These are phyloP conservation scores for Drosophila gunungcola DNA, from an alignment of 1,140 invertebrate species.

Conservation along the genomic window DNA sequence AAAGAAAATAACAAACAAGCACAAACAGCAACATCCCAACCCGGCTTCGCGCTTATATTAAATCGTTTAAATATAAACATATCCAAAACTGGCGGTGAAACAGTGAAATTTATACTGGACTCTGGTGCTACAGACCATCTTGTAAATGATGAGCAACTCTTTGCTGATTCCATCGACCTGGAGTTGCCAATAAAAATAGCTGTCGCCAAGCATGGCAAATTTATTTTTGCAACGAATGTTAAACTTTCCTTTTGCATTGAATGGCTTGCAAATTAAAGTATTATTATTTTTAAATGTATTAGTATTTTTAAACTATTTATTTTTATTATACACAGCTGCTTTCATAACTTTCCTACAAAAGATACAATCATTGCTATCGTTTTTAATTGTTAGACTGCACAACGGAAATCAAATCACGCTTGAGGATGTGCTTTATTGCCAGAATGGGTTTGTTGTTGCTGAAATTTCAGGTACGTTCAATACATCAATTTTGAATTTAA, in stretches of 20 bases:
- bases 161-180: not conserved
- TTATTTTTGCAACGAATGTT: not conserved
- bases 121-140: conserved; percentile 15
- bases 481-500: conserved; percentile 5
- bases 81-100: not conserved
- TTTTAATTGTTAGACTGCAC: conserved; percentile 10
- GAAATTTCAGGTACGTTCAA: conserved; percentile 18
- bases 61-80: not conserved
- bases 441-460: not conserved
- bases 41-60: conserved; percentile 2
- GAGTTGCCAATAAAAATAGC: conserved; percentile 10
- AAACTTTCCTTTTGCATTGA: not conserved
- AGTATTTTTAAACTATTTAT: too few relatives aligned
- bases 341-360: conserved; percentile 59
- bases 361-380: conserved; percentile 57
- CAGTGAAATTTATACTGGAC: not conserved
- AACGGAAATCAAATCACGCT: conserved; percentile 8
- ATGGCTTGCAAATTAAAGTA: not conserved
- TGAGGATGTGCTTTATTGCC: conserved; percentile 11
- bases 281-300: conserved; percentile 8
- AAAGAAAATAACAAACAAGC: conserved; percentile 12
- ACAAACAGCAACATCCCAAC: not conserved
- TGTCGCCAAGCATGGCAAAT: not conserved
- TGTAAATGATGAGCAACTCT: not conserved
- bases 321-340: not conserved